These are phyloP conservation scores for Agriopis leucophaearia DNA, from an alignment of 2,888 invertebrate species.

Conservation along the genomic window DNA sequence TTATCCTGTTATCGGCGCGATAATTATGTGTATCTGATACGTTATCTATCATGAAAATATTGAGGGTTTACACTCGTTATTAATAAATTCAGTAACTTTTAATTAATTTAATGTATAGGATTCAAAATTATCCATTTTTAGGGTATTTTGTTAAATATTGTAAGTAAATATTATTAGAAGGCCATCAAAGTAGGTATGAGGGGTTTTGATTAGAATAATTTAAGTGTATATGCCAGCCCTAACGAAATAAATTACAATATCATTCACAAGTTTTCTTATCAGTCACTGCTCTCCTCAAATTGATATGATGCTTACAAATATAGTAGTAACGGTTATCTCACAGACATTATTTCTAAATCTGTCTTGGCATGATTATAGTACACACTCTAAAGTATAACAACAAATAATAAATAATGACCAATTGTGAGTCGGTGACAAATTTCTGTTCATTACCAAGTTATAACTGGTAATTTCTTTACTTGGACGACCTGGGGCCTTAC, in stretches of 20 bases:
- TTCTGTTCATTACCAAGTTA: too few relatives aligned
- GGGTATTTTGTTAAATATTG: too few relatives aligned
- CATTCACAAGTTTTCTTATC: conserved; percentile 60
- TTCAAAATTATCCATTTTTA: too few relatives aligned
- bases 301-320: conserved; percentile 40
- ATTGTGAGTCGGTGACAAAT: too few relatives aligned
- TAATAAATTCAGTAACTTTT: too few relatives aligned
- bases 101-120: too few relatives aligned
- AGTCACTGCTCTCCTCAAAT: conserved; percentile 69
- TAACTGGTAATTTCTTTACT: too few relatives aligned
- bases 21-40: not conserved
- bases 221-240: conserved; percentile 2
- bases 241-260: conserved; percentile 42
- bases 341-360: not conserved
- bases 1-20: conserved; percentile 8
- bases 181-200: not conserved
- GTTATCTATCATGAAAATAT: conserved; percentile 2
- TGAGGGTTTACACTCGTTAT: conserved; percentile 1
- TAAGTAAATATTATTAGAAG: not conserved
- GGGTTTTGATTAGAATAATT: not conserved
- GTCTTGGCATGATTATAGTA: not conserved
- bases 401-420: too few relatives aligned
- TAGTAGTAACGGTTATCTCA: not conserved
- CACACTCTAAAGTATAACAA: too few relatives aligned
- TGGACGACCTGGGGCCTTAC: too few relatives aligned